These are phyloP conservation scores for Leucozona laternaria DNA, from an alignment of 2,888 invertebrate species.

Conservation along the genomic window DNA sequence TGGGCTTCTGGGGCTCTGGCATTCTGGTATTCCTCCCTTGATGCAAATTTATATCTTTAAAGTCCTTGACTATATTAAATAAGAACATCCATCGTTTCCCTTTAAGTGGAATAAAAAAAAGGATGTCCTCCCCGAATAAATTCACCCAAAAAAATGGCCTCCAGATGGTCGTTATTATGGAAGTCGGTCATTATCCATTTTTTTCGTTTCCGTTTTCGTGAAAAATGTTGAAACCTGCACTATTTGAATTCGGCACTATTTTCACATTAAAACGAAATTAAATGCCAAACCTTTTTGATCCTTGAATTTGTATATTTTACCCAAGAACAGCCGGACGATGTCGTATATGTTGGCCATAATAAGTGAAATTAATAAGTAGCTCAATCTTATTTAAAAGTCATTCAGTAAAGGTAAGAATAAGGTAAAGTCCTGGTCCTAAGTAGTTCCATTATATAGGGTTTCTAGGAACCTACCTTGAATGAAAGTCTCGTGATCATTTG, in stretches of 20 bases:
- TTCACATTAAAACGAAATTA: constrained; percentile 71
- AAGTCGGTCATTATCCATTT: constrained; percentile 55
- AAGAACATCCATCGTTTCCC: constrained; percentile 35
- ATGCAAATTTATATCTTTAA: constrained; percentile 59
- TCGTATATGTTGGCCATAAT: neutral
- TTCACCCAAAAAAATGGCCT: constrained; percentile 34
- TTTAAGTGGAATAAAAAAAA: constrained; percentile 35
- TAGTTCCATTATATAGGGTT: neutral
- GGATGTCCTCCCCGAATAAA: constrained; percentile 53
- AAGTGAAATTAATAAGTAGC: constrained; percentile 7
- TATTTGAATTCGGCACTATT: constrained; percentile 67
- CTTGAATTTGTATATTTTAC: constrained; percentile 14
- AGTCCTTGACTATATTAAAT: neutral
- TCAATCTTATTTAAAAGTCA: constrained; percentile 23
- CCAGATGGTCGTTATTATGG: constrained; percentile 59
- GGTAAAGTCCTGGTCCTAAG: neutral
- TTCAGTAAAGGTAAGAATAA: neutral
- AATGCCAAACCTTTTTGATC: constrained; percentile 66
- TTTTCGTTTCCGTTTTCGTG: constrained; percentile 26
- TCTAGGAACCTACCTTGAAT: neutral
- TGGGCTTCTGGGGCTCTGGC: constrained; percentile 3
- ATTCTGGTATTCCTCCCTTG: neutral
- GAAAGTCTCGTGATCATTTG: neutral
- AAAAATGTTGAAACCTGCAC: neutral
- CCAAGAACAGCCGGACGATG: neutral